Evolutionary conservation across 2,888 invertebrate genomes (phyloP).

Genomic region (Pinctada fucata): DNA sequence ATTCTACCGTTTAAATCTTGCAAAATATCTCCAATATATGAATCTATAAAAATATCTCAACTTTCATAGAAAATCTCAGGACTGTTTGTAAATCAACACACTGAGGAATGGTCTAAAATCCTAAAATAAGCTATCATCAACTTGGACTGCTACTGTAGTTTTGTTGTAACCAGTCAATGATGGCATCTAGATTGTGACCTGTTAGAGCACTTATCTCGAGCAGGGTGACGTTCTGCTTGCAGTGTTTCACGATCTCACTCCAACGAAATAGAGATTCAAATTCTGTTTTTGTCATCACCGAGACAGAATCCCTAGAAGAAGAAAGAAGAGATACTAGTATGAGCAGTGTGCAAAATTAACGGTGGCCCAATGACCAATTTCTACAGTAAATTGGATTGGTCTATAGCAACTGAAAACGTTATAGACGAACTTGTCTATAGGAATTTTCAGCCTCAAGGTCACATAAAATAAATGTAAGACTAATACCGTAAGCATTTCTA

Average conservation of each 20-base stretch:
- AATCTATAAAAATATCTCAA: too few relatives aligned
- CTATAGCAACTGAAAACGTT: not conserved
- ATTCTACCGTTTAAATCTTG: too few relatives aligned
- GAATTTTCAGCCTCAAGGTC: too few relatives aligned
- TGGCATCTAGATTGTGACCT: conserved; percentile 65
- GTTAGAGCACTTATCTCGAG: conserved; percentile 67
- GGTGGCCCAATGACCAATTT: too few relatives aligned
- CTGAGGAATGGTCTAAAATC: not conserved
- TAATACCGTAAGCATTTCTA: too few relatives aligned
- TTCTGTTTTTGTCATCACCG: conserved; percentile 61
- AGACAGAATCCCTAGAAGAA: conserved; percentile 63
- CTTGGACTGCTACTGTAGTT: conserved; percentile 39
- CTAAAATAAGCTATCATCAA: conserved; percentile 25
- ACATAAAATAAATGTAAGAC: too few relatives aligned
- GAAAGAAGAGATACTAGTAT: not conserved
- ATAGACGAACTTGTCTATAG: not conserved
- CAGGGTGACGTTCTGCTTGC: conserved; percentile 56
- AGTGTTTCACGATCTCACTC: conserved; percentile 57
- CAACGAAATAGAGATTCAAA: conserved; percentile 65
- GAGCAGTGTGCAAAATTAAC: not conserved
- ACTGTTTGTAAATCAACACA: not conserved
- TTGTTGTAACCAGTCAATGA: conserved; percentile 69
- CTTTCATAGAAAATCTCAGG: not conserved
- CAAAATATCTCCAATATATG: too few relatives aligned
- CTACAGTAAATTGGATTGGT: too few relatives aligned